Base-by-base conservation (phyloP, 2,888 invertebrate species). In the Scaptomyza parva region DNA sequence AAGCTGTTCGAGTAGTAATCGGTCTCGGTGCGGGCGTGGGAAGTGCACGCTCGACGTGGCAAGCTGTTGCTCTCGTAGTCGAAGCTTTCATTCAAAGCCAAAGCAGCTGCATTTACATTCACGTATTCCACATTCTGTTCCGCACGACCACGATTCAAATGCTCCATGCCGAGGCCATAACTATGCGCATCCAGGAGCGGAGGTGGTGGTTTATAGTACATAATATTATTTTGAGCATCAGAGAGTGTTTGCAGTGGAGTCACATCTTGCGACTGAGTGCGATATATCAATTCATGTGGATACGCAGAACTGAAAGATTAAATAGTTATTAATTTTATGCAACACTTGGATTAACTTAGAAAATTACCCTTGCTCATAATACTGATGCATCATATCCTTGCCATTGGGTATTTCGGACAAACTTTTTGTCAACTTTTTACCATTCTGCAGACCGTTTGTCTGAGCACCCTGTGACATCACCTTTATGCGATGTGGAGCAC, bases 401-500 rank as follows among this genome's bases (percentile, higher is more conserved):
- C 92, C 92, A 63, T 91, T 93, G 8, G 94, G 94, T 41, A 96
- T 96, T 92, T 97, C 97, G 2, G 97, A 97, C 73, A 95, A 95
- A 58, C 96, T 97, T 92, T 97, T 97, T 40, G 95, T 96, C 67
- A 97, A 92, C 91, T 96, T 95, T 78, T 96, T 93, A n/a, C 94
- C 94, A 86, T 94, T 94, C 59, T 94, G 92, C 63, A 94, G 92
- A 1, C 97, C 97, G 91, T 97, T 97, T 2, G 97, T 97, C 92
- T 97, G 97, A 9, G 97, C 97, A 18, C 96, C 97, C 89, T 97
- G 97, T 11, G 97, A 97, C 43, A 97, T 96, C 94, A 97, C 97
- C 91, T 95, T 96, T 18, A 97, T 96, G 55, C 84, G 86, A 91
- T 96, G 96, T 43, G 96, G 95, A 35, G 96, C 96, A 68, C 96